Evolutionary conservation across 2,888 invertebrate species (phyloP).

Genomic region (Amphimallon solstitiale): DNA sequence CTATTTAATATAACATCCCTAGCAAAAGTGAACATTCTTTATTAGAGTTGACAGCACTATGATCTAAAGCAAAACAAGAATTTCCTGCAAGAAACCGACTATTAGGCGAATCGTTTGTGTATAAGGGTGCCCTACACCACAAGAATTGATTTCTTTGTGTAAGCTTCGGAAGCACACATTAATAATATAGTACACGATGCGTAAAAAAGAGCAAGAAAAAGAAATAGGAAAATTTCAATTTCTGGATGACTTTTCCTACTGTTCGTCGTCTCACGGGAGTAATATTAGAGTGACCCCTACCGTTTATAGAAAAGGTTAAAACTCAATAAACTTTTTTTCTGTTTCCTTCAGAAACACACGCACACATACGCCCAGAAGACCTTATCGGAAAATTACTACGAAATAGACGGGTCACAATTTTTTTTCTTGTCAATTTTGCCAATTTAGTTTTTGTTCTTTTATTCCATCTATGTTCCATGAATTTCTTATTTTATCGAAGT

Average conservation of each 20-base stretch:
- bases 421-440: constrained; percentile 29
- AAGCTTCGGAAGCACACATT: constrained; percentile 20
- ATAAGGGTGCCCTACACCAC: not conserved
- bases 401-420: constrained; percentile 19
- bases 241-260: constrained; percentile 42
- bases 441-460: constrained; percentile 13
- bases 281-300: constrained; percentile 42
- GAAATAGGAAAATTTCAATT: constrained; percentile 45
- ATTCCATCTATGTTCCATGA: not conserved
- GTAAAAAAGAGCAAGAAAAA: constrained; percentile 23
- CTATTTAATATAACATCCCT: too few species aligned
- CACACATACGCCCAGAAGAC: not conserved
- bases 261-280: constrained; percentile 38
- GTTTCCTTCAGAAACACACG: not conserved
- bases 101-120: too few species aligned
- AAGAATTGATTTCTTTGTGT: constrained; percentile 31
- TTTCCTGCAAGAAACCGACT: too few species aligned
- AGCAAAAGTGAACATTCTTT: too few species aligned
- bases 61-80: too few species aligned
- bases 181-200: constrained; percentile 30
- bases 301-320: constrained; percentile 45
- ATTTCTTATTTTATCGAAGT: constrained; percentile 19
- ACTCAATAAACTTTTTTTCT: constrained; percentile 39
- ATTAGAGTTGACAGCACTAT: too few species aligned
- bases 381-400: constrained; percentile 19